These are phyloP conservation scores for Caenorhabditis brenneri DNA, from an alignment of 1,140 invertebrate species.

Conservation along the genomic window DNA sequence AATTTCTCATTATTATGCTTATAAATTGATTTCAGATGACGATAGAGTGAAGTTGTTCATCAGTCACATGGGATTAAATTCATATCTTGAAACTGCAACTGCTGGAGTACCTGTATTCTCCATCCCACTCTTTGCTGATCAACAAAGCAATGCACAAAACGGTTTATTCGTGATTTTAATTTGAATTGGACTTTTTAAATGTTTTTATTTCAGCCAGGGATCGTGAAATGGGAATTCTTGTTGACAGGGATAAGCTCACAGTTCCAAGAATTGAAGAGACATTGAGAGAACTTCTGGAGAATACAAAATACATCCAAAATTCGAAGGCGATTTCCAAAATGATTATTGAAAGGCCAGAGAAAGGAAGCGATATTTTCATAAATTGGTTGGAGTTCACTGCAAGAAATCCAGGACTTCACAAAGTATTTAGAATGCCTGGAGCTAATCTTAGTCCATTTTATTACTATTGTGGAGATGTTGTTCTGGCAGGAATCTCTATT, in stretches of 20 bases:
- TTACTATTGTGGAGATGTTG: conserved; percentile 4
- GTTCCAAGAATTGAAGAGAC: neutral
- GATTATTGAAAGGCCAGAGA: neutral
- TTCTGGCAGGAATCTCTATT: neutral
- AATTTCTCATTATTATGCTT: neutral
- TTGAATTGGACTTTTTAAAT: neutral
- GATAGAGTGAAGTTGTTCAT: neutral
- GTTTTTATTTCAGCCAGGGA: neutral
- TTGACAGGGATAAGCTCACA: neutral
- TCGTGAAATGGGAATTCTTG: neutral
- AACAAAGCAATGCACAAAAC: neutral
- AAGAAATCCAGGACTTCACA: neutral
- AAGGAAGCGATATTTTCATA: neutral
- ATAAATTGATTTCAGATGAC: neutral
- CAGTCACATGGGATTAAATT: conserved; percentile 9
- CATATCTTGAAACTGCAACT: neutral
- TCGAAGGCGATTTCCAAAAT: neutral
- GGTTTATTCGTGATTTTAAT: neutral
- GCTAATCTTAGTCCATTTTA: neutral
- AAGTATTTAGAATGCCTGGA: neutral
- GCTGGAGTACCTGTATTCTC: neutral
- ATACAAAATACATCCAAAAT: neutral
- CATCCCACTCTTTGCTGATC: conserved; percentile 8
- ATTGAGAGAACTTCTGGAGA: neutral
- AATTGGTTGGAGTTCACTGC: neutral